A percentile compares a stretch with the other conserved stretches of the same genome.
These are phyloP conservation scores for Leucophenga maculata DNA, from an alignment of 2,888 invertebrate species.

Conservation along the genomic window DNA sequence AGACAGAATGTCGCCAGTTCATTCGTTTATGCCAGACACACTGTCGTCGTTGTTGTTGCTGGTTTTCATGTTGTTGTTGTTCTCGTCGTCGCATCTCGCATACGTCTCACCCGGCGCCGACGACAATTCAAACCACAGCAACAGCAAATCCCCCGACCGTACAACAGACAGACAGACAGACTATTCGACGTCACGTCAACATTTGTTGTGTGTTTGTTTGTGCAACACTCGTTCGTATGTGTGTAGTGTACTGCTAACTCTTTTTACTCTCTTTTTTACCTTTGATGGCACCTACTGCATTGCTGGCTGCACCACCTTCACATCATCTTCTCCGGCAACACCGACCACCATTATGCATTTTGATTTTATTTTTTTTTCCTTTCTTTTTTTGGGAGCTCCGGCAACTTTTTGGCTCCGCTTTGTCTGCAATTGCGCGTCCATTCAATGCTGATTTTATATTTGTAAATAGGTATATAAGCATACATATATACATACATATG, in stretches of 20 bases:
- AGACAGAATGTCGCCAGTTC: slow-evolving; percentile 95
- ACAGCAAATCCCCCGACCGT: not conserved
- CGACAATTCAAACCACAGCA: not conserved
- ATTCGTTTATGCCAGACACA: slow-evolving; percentile 82
- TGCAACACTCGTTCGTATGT: not conserved
- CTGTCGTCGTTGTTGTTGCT: slow-evolving; percentile 75
- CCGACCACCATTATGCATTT: not conserved
- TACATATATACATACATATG: slow-evolving; percentile 22
- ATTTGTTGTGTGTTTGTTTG: not conserved
- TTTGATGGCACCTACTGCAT: no score
- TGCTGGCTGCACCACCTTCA: no score
- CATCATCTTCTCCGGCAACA: no score
- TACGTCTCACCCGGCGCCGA: slow-evolving; percentile 36
- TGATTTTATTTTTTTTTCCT: not conserved
- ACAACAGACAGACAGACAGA: not conserved
- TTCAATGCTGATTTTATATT: not conserved
- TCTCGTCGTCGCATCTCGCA: slow-evolving; percentile 44
- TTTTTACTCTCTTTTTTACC: not conserved
- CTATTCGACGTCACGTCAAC: not conserved
- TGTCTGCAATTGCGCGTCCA: no score
- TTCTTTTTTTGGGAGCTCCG: not conserved
- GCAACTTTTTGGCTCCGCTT: not conserved
- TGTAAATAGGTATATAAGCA: not conserved
- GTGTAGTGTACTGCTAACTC: no score
- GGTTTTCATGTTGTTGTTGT: slow-evolving; percentile 32